Evolutionary conservation across 92 coral and sea anemone species (phyloP), one percentile per base, ranked within the genome.

Genomic region (Zoanthus sociatus): DNA sequence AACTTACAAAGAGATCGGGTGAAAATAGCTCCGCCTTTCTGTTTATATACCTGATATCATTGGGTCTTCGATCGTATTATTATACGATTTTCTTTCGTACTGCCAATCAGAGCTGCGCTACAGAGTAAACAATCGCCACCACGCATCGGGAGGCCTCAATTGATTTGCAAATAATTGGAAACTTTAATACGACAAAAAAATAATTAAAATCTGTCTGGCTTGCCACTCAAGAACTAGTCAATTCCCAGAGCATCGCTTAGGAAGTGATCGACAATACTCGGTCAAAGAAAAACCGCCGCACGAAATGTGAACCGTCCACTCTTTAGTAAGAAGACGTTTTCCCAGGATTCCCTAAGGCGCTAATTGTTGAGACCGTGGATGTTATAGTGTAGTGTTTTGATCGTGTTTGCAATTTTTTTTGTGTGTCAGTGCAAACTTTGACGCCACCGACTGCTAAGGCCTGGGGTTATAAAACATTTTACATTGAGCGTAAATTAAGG

Each of bases 101-200:
- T 94, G 96, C 98, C 98, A 94, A 94, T 94, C 95, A 91, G 92
- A 87, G 79, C 64, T 87, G 70, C 83, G 95, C 89, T 94, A 93
- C 91, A 92, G 96, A 87, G 98, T 94, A 91, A 92, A 89, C 98
- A 93, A 94, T 91, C 90, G 89, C 98, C 92, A 91, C 89, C 86
- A 85, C 94, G 90, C 98, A 94, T 86, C 98, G 74, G 98, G 98
- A 95, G 98, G 98, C 92, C 94, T 87, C 98, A 91, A 94, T 94
- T 91, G 98, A 96, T 96, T 96, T 93, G 98, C 98, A 93, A 95
- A 96, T 96, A 95, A 96, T 96, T 92, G 95, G 95, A 91, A 93
- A 91, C 95, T 96, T 96, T 96, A 94, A 93, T 95, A 91, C 95
- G 98, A 96, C 99, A 96, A 96, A 94, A 37, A 96, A 93, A 91